These are phyloP conservation scores for Deroplatys truncata DNA, from an alignment of 2,888 invertebrate species.

Conservation along the genomic window DNA sequence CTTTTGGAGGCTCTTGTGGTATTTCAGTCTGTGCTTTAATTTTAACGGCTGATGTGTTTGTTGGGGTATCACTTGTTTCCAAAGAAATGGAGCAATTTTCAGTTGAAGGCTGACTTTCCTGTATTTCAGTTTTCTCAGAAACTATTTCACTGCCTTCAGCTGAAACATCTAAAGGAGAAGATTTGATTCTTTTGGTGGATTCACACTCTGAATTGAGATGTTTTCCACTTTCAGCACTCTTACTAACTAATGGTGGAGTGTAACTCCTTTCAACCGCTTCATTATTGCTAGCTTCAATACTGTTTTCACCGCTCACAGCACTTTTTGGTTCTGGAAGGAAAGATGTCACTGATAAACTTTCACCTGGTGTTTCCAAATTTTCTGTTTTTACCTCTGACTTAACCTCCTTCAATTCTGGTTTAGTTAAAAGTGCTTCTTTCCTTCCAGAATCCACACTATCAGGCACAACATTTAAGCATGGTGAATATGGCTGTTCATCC, in stretches of 20 bases:
- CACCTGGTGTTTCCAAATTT: neutral
- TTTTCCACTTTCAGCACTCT: neutral
- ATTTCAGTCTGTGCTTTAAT: neutral
- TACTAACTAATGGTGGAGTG: slow-evolving; percentile 17
- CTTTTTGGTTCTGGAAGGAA: neutral
- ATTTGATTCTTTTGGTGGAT: neutral
- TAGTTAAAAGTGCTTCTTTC: neutral
- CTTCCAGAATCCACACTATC: neutral
- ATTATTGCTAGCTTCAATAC: neutral
- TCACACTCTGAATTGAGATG: neutral
- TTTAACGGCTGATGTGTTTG: neutral
- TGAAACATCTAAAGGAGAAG: neutral
- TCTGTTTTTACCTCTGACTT: neutral
- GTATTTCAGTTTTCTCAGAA: neutral
- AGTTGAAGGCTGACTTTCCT: neutral
- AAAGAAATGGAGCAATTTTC: neutral
- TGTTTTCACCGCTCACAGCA: neutral
- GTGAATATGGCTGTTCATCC: slow-evolving; percentile 30
- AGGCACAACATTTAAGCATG: slow-evolving; percentile 16
- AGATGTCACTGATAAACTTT: neutral
- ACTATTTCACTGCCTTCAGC: neutral
- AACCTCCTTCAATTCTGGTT: neutral
- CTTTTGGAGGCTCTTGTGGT: neutral
- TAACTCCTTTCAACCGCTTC: slow-evolving; percentile 21
- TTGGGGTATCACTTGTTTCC: neutral